Percentiles rank a stretch among this genome's conserved stretches.
Conservation (phyloP, 2,888 invertebrate genomes). For the Platerodrilus igneus region DNA sequence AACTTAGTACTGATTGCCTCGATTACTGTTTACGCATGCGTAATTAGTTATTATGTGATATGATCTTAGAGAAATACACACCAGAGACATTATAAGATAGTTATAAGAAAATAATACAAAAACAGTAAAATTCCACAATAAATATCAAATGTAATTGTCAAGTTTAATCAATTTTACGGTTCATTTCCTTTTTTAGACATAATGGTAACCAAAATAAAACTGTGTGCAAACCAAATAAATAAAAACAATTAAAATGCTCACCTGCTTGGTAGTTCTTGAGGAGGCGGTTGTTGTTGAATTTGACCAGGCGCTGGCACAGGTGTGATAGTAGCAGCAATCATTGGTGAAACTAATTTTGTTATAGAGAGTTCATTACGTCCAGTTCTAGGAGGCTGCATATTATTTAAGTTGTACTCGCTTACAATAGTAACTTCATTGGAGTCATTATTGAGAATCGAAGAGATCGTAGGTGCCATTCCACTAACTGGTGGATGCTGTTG, state of each 20-base stretch:
- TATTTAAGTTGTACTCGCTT: constrained; percentile 50
- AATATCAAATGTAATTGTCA: too few species aligned
- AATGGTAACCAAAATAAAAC: too few species aligned
- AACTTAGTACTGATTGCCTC: too few species aligned
- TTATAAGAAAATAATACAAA: too few species aligned
- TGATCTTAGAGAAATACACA: too few species aligned
- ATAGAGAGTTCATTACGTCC: constrained; percentile 41
- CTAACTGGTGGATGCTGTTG: constrained; percentile 46
- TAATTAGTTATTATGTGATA: too few species aligned
- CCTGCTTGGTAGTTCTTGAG: constrained; percentile 27
- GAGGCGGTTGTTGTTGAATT: constrained; percentile 29
- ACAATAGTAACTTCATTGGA: constrained; percentile 54
- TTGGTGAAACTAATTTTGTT: constrained; percentile 49
- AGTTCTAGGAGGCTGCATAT: constrained; percentile 30
- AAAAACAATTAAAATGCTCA: constrained; percentile 1
- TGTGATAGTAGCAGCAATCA: constrained; percentile 65
- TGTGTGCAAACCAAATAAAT: background rate
- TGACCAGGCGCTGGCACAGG: constrained; percentile 51
- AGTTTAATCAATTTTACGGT: too few species aligned
- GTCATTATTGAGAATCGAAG: constrained; percentile 56
- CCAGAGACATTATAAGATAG: too few species aligned
- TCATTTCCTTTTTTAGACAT: too few species aligned
- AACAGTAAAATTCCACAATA: too few species aligned
- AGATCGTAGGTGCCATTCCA: constrained; percentile 54
- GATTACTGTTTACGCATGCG: too few species aligned